phyloP scores from a whole-genome alignment of 2,888 invertebrate genomes.

The Coleophora flavipennella region DNA sequence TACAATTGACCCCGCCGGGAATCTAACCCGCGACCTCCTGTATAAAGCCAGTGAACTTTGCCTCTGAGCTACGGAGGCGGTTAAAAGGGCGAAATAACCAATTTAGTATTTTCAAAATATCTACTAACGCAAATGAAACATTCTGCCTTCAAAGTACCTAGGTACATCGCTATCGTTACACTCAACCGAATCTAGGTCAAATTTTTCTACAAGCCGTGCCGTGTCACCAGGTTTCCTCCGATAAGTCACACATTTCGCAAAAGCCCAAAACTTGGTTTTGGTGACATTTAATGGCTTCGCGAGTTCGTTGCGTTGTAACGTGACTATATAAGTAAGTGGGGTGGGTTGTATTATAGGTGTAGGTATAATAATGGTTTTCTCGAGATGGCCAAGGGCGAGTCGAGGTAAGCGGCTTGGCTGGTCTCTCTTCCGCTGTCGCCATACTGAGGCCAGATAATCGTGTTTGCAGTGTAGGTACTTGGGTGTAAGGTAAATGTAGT shows the following conservation, averaged over 20 bases:
- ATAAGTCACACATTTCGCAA: conserved; percentile 4
- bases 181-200: conserved; percentile 8
- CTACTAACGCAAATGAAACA: not conserved
- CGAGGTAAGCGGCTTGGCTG: conserved; percentile 10
- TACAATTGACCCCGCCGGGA: too few relatives aligned
- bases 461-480: conserved; percentile 1
- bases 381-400: conserved; percentile 23
- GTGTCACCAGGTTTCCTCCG: conserved; percentile 3
- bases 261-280: conserved; percentile 9
- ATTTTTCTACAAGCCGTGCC: too few relatives aligned
- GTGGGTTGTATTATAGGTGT: not conserved
- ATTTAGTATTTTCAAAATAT: not conserved
- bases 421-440: conserved; percentile 45
- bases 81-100: too few relatives aligned
- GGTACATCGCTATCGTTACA: conserved; percentile 2
- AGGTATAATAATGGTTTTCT: conserved; percentile 3
- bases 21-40: too few relatives aligned
- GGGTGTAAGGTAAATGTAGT: not conserved
- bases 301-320: conserved; percentile 24
- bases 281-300: conserved; percentile 22
- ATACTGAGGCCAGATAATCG: conserved; percentile 19
- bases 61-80: too few relatives aligned
- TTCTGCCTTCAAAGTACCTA: not conserved
- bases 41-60: too few relatives aligned
- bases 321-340: too few relatives aligned